These are phyloP conservation scores for Piaya cayana DNA, from an alignment of 2,113 vertebrate genomes.

Conservation along the genomic window DNA sequence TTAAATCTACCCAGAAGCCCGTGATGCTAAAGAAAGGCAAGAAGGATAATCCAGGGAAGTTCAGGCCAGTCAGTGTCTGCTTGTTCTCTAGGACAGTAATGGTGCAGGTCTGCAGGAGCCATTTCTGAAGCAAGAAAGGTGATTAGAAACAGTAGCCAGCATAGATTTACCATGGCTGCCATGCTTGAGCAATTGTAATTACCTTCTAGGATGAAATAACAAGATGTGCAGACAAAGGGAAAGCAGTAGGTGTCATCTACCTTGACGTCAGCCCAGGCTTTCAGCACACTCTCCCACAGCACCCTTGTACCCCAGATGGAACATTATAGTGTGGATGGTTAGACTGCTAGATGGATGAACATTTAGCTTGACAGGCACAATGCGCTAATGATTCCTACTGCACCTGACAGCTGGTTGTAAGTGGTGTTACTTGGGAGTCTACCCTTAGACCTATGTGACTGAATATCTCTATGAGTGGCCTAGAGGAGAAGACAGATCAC, in stretches of 20 bases:
- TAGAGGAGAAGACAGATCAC: neutral
- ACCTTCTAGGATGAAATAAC: neutral
- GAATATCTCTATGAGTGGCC: neutral
- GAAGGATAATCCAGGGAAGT: neutral
- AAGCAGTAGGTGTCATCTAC: accelerated
- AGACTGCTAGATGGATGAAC: neutral
- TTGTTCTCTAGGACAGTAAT: neutral
- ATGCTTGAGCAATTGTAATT: neutral
- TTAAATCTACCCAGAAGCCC: neutral
- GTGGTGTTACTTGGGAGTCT: accelerated
- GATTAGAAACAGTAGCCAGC: neutral
- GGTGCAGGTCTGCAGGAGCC: neutral
- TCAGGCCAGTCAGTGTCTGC: neutral
- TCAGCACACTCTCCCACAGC: neutral
- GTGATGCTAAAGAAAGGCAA: neutral
- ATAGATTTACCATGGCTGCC: neutral
- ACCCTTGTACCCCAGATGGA: neutral
- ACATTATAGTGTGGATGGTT: neutral
- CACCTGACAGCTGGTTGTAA: neutral
- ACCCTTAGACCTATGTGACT: accelerated
- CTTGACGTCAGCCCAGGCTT: neutral
- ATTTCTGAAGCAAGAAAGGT: neutral
- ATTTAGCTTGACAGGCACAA: neutral
- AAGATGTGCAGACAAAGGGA: neutral
- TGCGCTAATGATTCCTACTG: accelerated